Conservation (phyloP, 2,888 invertebrate genomes). For the Acrocera orbiculus region DNA sequence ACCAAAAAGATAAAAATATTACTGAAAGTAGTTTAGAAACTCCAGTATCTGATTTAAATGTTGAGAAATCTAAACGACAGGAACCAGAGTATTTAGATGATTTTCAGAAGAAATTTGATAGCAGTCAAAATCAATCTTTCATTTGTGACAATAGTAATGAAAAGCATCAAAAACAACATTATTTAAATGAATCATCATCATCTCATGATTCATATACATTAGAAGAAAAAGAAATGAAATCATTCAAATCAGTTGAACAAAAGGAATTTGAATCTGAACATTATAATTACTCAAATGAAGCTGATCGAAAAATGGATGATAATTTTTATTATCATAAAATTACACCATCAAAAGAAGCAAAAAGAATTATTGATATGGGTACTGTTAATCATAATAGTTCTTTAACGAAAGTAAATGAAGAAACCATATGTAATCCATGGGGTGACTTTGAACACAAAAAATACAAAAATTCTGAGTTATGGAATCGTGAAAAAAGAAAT, state of each 20-base stretch:
- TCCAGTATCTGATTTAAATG: constrained; percentile 32
- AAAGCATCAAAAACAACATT: too few relatives aligned
- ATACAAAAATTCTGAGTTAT: constrained; percentile 26
- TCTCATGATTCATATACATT: constrained; percentile 42
- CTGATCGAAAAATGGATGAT: constrained; percentile 20
- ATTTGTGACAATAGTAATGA: constrained; percentile 44
- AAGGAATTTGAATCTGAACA: constrained; percentile 35
- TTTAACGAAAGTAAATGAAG: constrained; percentile 24
- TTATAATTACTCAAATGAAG: constrained; percentile 26
- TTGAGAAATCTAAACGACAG: constrained; percentile 36
- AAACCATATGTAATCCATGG: constrained; percentile 25
- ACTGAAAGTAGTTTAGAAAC: background rate
- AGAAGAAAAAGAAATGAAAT: constrained; percentile 43
- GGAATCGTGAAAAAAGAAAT: constrained; percentile 25
- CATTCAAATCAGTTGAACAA: constrained; percentile 46
- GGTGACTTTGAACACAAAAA: constrained; percentile 26
- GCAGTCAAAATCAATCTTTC: constrained; percentile 42
- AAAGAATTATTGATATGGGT: too few relatives aligned
- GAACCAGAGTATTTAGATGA: constrained; percentile 30
- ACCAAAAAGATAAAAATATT: background rate
- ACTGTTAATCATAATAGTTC: constrained; percentile 16
- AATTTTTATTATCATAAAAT: constrained; percentile 24
- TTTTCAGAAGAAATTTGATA: constrained; percentile 44
- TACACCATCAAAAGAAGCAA: constrained; percentile 24
- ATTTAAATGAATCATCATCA: constrained; percentile 35